phyloP scores from a whole-genome alignment of 2,113 vertebrate genomes.

The Burhinus oedicnemus region DNA sequence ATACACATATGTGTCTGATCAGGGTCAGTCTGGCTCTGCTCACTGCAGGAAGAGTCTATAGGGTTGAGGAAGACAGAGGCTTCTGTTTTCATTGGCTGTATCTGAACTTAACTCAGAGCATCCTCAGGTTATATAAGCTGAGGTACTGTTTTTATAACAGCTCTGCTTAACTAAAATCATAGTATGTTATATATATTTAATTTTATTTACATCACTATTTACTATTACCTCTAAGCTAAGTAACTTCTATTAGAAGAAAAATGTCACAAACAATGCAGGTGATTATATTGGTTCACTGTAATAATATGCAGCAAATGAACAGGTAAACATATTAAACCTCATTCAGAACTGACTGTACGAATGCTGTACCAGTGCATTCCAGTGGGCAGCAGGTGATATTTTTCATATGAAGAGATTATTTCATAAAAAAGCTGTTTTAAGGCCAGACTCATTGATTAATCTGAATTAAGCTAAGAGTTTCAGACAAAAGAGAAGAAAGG shows the following conservation, averaged over 20 bases:
- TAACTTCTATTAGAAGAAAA: background rate
- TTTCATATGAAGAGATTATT: background rate
- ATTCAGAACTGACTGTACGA: background rate
- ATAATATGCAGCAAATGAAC: background rate
- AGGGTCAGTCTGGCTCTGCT: background rate
- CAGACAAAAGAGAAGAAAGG: background rate
- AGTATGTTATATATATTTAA: background rate
- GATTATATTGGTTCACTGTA: background rate
- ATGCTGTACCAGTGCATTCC: background rate
- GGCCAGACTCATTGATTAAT: background rate
- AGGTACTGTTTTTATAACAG: background rate
- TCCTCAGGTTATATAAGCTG: background rate
- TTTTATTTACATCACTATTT: background rate
- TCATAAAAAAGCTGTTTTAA: background rate
- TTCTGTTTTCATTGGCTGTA: background rate
- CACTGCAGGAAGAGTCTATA: background rate
- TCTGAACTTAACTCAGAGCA: background rate
- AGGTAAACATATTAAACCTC: background rate
- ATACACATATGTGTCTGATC: background rate
- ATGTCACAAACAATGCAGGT: background rate
- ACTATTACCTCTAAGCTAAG: background rate
- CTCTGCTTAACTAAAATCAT: background rate
- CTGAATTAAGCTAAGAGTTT: background rate
- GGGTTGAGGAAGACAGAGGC: background rate
- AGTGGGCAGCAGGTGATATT: background rate